Evolutionary conservation across 2,113 vertebrate genomes (phyloP), one percentile per base, ranked within the genome.

Genomic region (Cyanistes caeruleus): DNA sequence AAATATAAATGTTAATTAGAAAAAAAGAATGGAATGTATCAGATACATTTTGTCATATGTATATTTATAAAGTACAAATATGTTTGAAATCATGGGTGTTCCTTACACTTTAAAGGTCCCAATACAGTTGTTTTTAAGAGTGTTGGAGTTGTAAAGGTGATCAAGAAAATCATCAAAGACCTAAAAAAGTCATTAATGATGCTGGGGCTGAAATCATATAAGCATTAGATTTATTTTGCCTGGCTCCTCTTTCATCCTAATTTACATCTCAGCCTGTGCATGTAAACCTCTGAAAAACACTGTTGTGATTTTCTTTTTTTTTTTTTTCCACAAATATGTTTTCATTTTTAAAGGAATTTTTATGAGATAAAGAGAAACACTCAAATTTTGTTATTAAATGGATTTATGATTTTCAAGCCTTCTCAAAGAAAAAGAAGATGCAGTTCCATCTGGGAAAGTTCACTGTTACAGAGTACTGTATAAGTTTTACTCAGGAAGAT

Each of bases 281-380:
- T 44, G 14, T 16, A 84, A 85, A 68, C 5, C 5, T 67, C 7
- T 35, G n/a, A 55, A 80, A 85, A 87, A 72, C 12, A 13, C 21
- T 25, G 8, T 31, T 22, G 4, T 27, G 1, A 22, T 43, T 30
- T 52, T 31, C 0, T 9, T 5, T 21, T 22, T 53, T 33, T 73
- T 73, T 53, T 39, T 65, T 67, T 24, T 0, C 6, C 11, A 67
- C 18, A 75, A 21, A 12, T 31, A 52, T 3, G 0, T 60, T 85
- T 88, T 83, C 0, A 9, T 23, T 86, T 83, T 69, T 30, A 24
- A 77, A 70, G 27, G 19, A 70, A 55, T 59, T 51, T 5, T 27
- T 69, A 35, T 7, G 3, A 58, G 3, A 48, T 33, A 5, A 74
- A 55, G 15, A 86, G 10, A 84, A 88, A 69, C 7, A 62, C 6